A percentile compares a stretch with the other conserved stretches of the same genome.
Conservation (phyloP, 2,797 vertebrate species). For the Oreochromis mossambicus region DNA sequence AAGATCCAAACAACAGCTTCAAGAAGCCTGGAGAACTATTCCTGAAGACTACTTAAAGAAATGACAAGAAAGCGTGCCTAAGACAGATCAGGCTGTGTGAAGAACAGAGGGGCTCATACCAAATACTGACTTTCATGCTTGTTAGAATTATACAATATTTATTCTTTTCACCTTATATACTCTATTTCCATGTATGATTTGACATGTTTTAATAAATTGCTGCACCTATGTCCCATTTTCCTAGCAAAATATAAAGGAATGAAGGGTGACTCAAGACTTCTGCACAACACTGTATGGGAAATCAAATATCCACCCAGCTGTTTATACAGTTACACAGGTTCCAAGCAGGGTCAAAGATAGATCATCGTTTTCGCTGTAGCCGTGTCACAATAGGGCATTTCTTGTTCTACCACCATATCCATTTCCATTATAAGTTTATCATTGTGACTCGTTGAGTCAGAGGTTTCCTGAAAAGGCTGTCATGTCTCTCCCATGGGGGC, state of each 20-base stretch:
- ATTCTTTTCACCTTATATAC: not conserved
- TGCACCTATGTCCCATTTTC: not conserved
- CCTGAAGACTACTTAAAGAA: not conserved
- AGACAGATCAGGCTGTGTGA: not conserved
- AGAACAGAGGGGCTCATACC: not conserved
- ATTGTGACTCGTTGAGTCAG: constrained; percentile 72
- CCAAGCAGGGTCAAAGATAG: constrained; percentile 47
- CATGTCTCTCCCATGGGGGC: constrained; percentile 64
- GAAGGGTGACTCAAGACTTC: not conserved
- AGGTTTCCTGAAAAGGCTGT: constrained; percentile 72
- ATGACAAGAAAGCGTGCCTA: not conserved
- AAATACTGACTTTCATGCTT: not conserved
- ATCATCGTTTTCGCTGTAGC: constrained; percentile 42
- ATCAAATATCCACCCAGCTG: constrained; percentile 32
- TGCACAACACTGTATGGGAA: not conserved
- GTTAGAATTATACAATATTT: not conserved
- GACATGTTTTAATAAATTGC: not conserved
- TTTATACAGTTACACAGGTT: constrained; percentile 53
- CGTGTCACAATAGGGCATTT: constrained; percentile 52
- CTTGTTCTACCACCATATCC: constrained; percentile 47
- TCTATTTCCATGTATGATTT: not conserved
- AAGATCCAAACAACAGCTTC: not conserved
- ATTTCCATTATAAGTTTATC: constrained; percentile 73
- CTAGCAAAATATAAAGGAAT: not conserved
- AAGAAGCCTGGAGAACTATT: not conserved